Evolutionary conservation across 2,797 vertebrate genomes (phyloP).

Genomic region (Anguilla pacifica): DNA sequence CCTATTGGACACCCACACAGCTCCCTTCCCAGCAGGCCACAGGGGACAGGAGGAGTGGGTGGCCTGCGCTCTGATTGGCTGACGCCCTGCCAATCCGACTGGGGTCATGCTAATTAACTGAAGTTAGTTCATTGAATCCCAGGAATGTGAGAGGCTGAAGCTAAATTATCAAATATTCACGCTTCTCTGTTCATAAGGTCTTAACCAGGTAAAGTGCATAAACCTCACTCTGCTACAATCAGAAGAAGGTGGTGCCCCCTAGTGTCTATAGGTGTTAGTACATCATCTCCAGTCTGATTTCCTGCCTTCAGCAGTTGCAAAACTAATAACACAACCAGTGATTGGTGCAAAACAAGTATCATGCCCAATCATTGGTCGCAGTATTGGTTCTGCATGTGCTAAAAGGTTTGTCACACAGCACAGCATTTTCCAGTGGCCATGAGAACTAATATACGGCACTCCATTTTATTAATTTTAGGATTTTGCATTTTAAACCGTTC

Average conservation of each 20-base stretch:
- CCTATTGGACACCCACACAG: neutral
- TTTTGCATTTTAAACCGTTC: neutral
- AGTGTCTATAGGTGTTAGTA: neutral
- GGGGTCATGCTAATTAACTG: neutral
- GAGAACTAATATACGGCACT: neutral
- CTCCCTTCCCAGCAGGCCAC: neutral
- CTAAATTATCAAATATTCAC: neutral
- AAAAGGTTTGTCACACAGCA: no score
- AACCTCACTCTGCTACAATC: neutral
- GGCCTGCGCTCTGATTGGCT: neutral
- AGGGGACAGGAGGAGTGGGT: neutral
- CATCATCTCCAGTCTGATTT: neutral
- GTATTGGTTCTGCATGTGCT: neutral
- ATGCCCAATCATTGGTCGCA: neutral
- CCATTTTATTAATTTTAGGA: neutral
- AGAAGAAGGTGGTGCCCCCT: neutral
- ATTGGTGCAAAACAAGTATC: neutral
- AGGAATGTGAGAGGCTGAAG: neutral
- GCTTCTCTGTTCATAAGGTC: neutral
- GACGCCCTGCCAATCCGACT: no score
- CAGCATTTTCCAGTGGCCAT: neutral
- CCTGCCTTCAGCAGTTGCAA: neutral
- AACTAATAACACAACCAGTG: neutral
- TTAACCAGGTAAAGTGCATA: neutral
- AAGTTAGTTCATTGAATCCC: neutral